Evolutionary conservation across 2,888 invertebrate species (phyloP).

Genomic region (Linnaemya tessellans): DNA sequence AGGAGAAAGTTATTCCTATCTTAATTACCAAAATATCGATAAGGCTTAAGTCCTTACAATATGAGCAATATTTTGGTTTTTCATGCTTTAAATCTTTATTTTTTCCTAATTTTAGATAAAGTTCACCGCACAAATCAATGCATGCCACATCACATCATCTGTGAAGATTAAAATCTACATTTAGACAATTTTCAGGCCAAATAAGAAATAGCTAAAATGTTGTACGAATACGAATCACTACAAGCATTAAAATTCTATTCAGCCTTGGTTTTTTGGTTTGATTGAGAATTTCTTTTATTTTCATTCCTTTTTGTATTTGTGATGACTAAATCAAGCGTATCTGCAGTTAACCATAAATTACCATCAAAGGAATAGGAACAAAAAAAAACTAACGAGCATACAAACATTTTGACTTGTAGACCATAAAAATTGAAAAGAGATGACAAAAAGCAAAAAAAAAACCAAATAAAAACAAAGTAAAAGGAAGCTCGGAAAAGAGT

Average conservation of each 20-base stretch:
- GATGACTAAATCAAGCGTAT: slow-evolving; percentile 46
- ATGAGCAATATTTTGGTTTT: too few relatives aligned
- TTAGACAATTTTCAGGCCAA: neutral
- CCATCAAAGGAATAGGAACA: neutral
- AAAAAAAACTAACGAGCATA: neutral
- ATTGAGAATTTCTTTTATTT: neutral
- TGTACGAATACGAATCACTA: neutral
- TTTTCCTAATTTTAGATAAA: neutral
- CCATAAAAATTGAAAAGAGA: slow-evolving; percentile 14
- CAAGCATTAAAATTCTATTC: neutral
- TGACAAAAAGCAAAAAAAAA: slow-evolving; percentile 20
- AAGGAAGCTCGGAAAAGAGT: neutral
- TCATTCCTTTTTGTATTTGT: neutral
- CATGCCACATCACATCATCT: neutral
- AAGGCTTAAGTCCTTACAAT: too few relatives aligned
- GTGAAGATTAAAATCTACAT: neutral
- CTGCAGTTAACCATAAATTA: slow-evolving; percentile 48
- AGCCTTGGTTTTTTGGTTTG: neutral
- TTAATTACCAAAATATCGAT: too few relatives aligned
- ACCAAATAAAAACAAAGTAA: slow-evolving; percentile 1
- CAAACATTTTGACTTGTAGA: slow-evolving; percentile 43
- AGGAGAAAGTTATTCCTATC: too few relatives aligned
- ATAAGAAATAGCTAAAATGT: neutral
- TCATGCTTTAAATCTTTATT: too few relatives aligned
- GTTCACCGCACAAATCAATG: neutral